Conservation (phyloP, 2,113 vertebrate genomes). For the Tylochromis polylepis region DNA sequence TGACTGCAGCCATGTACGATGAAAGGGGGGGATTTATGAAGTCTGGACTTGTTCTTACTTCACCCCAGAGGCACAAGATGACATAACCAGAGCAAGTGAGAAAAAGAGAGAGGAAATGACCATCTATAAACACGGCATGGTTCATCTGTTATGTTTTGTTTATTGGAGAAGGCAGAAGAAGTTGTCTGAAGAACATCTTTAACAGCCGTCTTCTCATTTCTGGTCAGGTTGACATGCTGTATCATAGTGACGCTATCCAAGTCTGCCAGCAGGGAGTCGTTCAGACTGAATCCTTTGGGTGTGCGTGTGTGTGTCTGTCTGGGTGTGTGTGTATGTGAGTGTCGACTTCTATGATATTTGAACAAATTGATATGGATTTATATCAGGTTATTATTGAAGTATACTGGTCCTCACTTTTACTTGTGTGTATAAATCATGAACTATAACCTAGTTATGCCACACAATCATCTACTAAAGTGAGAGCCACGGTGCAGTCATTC, state of each 20-base stretch:
- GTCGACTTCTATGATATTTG: neutral
- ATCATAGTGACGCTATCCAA: neutral
- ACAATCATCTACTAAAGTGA: neutral
- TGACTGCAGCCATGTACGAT: neutral
- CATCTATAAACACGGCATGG: slow-evolving; percentile 25
- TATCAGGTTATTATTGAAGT: neutral
- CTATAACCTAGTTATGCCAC: neutral
- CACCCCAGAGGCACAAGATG: slow-evolving; percentile 28
- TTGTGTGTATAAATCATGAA: neutral
- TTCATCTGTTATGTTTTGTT: slow-evolving; percentile 35
- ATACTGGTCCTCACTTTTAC: neutral
- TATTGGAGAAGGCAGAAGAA: slow-evolving; percentile 16
- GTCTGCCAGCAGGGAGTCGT: slow-evolving; percentile 5
- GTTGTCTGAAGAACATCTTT: slow-evolving; percentile 22
- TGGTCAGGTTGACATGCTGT: neutral
- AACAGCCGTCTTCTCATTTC: neutral
- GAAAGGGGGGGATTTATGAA: neutral
- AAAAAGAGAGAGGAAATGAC: slow-evolving; percentile 12
- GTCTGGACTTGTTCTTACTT: neutral
- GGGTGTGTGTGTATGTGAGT: neutral
- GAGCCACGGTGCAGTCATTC: neutral
- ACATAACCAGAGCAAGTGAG: slow-evolving; percentile 25
- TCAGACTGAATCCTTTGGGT: neutral
- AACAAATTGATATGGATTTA: neutral
- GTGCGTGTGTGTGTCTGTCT: neutral